phyloP scores from a whole-genome alignment of 2,888 invertebrate genomes.

The Cheilosia vulpina region DNA sequence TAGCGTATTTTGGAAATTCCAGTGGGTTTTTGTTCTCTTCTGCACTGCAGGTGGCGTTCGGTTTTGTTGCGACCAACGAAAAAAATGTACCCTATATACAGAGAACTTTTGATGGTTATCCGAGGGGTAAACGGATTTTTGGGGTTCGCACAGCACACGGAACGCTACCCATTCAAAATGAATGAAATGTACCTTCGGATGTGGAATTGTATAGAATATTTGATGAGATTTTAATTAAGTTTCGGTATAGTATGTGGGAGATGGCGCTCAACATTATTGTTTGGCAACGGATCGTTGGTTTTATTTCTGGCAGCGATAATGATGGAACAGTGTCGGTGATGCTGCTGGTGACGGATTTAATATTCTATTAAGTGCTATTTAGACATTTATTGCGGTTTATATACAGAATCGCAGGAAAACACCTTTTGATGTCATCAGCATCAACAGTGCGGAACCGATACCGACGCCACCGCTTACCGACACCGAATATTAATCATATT shows the following conservation, averaged over 20 bases:
- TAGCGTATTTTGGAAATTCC: conserved; percentile 10
- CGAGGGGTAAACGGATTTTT: background rate
- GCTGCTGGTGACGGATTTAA: conserved; percentile 14
- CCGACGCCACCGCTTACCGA: background rate
- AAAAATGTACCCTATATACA: background rate
- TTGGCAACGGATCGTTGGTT: conserved; percentile 39
- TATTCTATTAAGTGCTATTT: conserved; percentile 31
- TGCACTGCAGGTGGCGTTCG: conserved; percentile 28
- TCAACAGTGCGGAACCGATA: background rate
- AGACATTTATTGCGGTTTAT: conserved; percentile 40
- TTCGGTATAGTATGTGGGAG: conserved; percentile 22
- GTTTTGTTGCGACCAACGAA: conserved; percentile 1
- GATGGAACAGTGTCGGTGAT: background rate
- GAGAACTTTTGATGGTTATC: conserved; percentile 41
- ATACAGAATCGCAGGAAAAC: background rate
- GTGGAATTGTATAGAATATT: conserved; percentile 72
- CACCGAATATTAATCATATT: conserved; percentile 55
- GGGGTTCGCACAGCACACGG: conserved; percentile 8
- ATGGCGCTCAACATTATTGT: conserved; percentile 26
- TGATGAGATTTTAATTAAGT: conserved; percentile 75
- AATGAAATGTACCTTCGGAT: conserved; percentile 67
- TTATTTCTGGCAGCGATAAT: conserved; percentile 36
- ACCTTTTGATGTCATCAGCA: background rate
- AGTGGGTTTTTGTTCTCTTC: conserved; percentile 12
- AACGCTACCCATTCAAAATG: conserved; percentile 34